A percentile compares a stretch with the other conserved stretches of the same genome.
These are phyloP conservation scores for Oopsacas minuta DNA, from an alignment of 37 sponge, comb jelly and placozoan genomes.

Conservation along the genomic window DNA sequence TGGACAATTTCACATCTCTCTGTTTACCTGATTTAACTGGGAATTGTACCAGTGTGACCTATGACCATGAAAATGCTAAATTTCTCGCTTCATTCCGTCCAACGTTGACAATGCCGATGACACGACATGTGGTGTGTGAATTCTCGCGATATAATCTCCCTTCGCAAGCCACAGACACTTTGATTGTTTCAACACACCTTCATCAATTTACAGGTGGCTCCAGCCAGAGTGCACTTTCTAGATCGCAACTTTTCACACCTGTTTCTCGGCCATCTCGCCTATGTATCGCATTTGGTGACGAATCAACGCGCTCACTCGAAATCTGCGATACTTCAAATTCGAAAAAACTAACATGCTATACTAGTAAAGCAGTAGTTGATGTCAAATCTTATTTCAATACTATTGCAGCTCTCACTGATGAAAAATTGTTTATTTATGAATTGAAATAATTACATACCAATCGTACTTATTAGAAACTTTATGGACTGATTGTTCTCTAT, in stretches of 20 bases:
- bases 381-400: background rate
- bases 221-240: slow-evolving; percentile 43
- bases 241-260: slow-evolving; percentile 51
- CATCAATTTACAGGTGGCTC: slow-evolving; percentile 61
- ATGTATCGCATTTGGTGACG: slow-evolving; percentile 49
- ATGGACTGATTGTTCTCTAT: too few relatives aligned
- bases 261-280: slow-evolving; percentile 17
- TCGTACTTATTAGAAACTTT: background rate
- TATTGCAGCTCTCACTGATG: background rate
- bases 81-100: slow-evolving; percentile 17
- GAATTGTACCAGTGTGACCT: background rate
- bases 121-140: slow-evolving; percentile 9
- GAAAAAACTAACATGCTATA: background rate
- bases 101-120: background rate
- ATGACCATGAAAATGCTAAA: background rate
- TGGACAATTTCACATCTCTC: background rate
- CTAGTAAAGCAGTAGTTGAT: background rate
- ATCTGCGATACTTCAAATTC: background rate
- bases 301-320: slow-evolving; percentile 24
- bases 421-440: slow-evolving; percentile 18
- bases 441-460: background rate
- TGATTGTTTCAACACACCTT: background rate
- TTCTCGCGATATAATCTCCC: background rate
- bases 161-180: background rate
- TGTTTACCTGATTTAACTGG: background rate